These are phyloP conservation scores for Pseudococcus longispinus DNA, from an alignment of 2,888 invertebrate species.

Conservation along the genomic window DNA sequence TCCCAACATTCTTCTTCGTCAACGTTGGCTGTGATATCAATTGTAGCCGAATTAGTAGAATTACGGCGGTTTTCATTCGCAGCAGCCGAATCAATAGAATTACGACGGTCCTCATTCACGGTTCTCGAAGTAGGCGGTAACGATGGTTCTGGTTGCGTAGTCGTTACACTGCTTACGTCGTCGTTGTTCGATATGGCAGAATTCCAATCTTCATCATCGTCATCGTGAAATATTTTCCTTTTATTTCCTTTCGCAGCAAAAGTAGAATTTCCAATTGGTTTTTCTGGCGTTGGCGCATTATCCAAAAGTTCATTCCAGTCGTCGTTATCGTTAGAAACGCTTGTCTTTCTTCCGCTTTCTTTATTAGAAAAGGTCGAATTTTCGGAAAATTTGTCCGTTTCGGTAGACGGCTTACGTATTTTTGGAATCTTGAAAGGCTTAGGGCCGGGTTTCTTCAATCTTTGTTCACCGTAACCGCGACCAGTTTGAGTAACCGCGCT, in stretches of 20 bases:
- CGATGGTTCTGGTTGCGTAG: not conserved
- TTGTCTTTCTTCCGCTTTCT: not conserved
- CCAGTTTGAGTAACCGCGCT: not conserved
- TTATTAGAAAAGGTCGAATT: not conserved
- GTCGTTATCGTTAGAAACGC: not conserved
- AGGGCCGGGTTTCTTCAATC: not conserved
- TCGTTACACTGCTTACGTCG: not conserved
- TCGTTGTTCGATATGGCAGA: not conserved
- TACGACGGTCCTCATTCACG: not conserved
- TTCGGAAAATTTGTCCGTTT: not conserved
- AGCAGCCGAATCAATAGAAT: not conserved
- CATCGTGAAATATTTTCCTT: not conserved
- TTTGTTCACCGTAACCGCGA: constrained; percentile 24
- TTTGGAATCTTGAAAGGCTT: not conserved
- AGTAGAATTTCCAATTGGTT: not conserved
- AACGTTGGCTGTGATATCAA: not conserved
- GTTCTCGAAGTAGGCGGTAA: not conserved
- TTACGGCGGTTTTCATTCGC: not conserved
- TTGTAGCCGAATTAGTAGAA: not conserved
- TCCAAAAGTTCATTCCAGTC: not conserved
- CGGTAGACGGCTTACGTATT: not conserved
- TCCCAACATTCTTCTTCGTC: constrained; percentile 25
- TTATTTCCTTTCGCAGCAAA: not conserved
- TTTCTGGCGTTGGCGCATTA: not conserved
- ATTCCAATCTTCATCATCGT: not conserved